These are phyloP conservation scores for Chironomus tentans DNA, from an alignment of 2,888 invertebrate species.

Conservation along the genomic window DNA sequence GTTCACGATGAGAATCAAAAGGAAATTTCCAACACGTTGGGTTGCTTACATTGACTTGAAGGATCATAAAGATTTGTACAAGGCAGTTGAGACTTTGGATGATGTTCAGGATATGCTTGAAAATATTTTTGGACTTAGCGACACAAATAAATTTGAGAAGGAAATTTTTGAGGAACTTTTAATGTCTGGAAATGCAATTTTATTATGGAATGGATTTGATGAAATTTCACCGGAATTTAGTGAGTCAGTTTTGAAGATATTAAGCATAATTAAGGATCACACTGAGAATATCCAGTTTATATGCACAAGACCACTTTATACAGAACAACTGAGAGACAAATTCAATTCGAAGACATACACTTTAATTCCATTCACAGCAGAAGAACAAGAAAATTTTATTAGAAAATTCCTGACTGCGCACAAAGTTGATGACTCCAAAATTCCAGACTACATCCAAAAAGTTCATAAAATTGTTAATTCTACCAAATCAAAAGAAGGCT, in stretches of 20 bases:
- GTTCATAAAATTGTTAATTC: too few species aligned
- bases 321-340: not conserved
- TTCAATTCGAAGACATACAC: not conserved
- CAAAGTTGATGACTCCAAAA: not conserved
- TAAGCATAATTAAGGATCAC: not conserved
- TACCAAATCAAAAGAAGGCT: not conserved
- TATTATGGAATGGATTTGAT: too few species aligned
- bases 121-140: not conserved
- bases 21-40: not conserved
- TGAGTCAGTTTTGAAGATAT: not conserved
- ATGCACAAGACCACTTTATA: not conserved
- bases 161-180: not conserved
- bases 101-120: not conserved
- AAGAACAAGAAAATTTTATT: not conserved
- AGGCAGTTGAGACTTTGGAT: not conserved
- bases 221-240: not conserved
- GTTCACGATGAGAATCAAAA: not conserved
- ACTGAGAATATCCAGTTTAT: not conserved
- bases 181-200: not conserved
- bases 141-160: not conserved
- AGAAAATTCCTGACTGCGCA: not conserved
- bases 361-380: not conserved
- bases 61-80: not conserved
- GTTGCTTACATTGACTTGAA: not conserved
- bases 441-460: too few species aligned